A percentile compares a stretch with the other conserved stretches of the same genome.
phyloP scores from a whole-genome alignment of 2,113 vertebrate genomes.

The Apteryx owenii region DNA sequence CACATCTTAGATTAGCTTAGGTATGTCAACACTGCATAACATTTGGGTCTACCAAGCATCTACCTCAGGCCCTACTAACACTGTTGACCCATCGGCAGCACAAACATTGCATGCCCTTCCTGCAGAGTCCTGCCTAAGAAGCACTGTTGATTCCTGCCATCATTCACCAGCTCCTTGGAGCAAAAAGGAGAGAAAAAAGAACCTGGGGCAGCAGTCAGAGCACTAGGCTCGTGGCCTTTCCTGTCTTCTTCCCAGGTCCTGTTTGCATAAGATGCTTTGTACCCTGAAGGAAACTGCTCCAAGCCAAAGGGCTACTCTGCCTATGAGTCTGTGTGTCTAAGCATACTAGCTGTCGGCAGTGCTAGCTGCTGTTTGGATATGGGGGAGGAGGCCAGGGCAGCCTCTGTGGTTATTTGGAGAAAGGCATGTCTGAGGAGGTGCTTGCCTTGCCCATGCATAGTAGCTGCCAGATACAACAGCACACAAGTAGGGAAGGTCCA shows the following conservation, averaged over 20 bases:
- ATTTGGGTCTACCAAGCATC: not conserved
- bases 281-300: not conserved
- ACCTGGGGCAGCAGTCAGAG: rapidly evolving
- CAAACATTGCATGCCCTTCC: not conserved
- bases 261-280: not conserved
- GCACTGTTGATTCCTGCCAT: not conserved
- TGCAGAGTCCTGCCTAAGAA: not conserved
- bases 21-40: not conserved
- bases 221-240: not conserved
- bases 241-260: not conserved
- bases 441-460: not conserved
- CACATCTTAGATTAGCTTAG: not conserved
- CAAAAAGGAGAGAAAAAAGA: not conserved
- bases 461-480: not conserved
- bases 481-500: not conserved
- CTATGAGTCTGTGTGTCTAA: not conserved
- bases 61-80: not conserved
- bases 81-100: not conserved
- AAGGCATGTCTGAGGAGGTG: too few relatives aligned
- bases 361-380: not conserved
- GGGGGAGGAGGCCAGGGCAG: not conserved
- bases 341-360: rapidly evolving
- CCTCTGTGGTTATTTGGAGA: not conserved
- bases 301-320: not conserved
- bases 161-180: not conserved